These are phyloP conservation scores for Synergus gifuensis DNA, from an alignment of 2,888 invertebrate species.

Conservation along the genomic window DNA sequence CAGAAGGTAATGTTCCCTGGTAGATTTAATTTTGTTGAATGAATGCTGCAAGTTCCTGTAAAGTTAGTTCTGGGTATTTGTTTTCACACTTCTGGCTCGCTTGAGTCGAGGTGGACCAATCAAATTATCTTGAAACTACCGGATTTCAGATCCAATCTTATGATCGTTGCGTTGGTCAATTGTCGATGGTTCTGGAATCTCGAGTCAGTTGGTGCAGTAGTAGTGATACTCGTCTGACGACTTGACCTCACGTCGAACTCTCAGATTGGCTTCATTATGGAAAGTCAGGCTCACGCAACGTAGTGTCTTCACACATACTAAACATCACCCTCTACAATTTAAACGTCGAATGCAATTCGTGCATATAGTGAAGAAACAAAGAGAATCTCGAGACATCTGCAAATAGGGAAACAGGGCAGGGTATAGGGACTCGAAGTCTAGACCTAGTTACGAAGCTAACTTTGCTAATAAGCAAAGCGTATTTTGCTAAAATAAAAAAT, in stretches of 20 bases:
- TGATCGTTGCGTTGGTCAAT: background rate
- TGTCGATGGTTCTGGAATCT: background rate
- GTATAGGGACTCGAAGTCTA: too few relatives aligned
- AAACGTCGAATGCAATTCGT: background rate
- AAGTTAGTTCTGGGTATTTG: constrained; percentile 3
- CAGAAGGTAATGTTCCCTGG: background rate
- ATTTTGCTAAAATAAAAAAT: too few relatives aligned
- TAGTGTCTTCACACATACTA: background rate
- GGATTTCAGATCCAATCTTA: background rate
- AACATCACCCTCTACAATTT: background rate
- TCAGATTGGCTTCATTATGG: constrained; percentile 46
- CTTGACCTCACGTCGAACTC: constrained; percentile 41
- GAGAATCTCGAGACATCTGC: background rate
- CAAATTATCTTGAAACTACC: background rate
- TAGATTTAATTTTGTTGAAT: background rate
- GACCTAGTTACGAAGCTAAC: too few relatives aligned
- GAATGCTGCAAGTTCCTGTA: background rate
- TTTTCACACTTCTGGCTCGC: background rate
- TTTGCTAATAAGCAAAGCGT: too few relatives aligned
- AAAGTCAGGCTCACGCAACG: constrained; percentile 37
- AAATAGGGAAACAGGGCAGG: background rate
- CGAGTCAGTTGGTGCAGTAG: background rate
- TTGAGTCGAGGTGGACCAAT: background rate
- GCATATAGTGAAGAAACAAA: background rate
- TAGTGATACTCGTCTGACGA: constrained; percentile 23